These are phyloP conservation scores for Cybosia mesomella DNA, from an alignment of 2,888 invertebrate genomes.

Conservation along the genomic window DNA sequence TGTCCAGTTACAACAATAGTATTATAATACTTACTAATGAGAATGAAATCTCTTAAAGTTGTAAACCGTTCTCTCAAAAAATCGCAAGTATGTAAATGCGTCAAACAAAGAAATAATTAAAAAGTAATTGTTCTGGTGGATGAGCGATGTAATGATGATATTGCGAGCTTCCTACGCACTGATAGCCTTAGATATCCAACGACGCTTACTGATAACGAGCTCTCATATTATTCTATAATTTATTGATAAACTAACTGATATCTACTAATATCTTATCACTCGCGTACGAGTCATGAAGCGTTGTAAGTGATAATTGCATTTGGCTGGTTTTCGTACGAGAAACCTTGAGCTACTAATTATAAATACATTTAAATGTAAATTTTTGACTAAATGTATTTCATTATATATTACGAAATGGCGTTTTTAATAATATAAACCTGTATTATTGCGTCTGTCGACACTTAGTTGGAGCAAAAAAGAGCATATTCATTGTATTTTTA, in stretches of 20 bases:
- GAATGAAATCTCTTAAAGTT: background rate
- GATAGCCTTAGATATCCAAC: slow-evolving; percentile 16
- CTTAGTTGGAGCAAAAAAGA: background rate
- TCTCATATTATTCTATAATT: slow-evolving; percentile 53
- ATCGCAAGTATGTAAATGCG: background rate
- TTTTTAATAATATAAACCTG: background rate
- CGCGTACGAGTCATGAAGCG: slow-evolving; percentile 25
- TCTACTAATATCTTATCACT: slow-evolving; percentile 48
- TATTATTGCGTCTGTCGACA: background rate
- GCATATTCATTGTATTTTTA: background rate
- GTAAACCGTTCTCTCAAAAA: background rate
- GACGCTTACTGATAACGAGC: slow-evolving; percentile 30
- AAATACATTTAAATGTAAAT: slow-evolving; percentile 9
- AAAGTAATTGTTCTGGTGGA: background rate
- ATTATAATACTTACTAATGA: background rate
- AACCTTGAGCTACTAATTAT: slow-evolving; percentile 13
- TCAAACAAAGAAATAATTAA: background rate
- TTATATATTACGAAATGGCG: slow-evolving; percentile 5
- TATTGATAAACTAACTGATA: slow-evolving; percentile 48
- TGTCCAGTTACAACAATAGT: background rate
- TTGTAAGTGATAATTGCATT: slow-evolving; percentile 26
- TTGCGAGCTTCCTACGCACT: slow-evolving; percentile 12
- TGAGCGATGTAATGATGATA: slow-evolving; percentile 17
- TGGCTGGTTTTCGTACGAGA: slow-evolving; percentile 6
- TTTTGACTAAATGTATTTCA: background rate